A percentile compares a stretch with the other conserved stretches of the same genome.
phyloP scores from a whole-genome alignment of 2,113 vertebrate genomes.

The Excalfactoria chinensis region DNA sequence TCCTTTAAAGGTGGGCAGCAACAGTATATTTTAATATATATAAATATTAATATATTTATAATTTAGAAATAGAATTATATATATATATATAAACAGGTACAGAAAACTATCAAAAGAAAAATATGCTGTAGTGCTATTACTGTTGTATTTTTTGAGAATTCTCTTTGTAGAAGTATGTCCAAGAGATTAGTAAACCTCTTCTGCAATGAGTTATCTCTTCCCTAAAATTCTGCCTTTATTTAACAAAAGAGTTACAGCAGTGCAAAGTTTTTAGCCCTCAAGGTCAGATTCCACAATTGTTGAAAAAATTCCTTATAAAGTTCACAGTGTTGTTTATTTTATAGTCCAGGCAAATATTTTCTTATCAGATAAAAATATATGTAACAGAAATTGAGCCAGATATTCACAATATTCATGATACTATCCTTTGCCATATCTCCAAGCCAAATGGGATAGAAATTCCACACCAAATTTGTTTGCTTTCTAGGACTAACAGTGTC shows the following conservation, averaged over 20 bases:
- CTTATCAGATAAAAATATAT: neutral
- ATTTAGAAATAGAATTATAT: too few species aligned
- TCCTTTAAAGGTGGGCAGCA: neutral
- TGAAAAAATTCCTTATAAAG: conserved; percentile 2
- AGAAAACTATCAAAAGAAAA: neutral
- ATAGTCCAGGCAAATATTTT: neutral
- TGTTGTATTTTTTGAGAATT: neutral
- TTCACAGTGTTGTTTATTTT: conserved; percentile 18
- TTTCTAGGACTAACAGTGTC: neutral
- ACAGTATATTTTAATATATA: neutral
- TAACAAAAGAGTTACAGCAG: neutral
- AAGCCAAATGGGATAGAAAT: neutral
- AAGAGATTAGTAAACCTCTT: neutral
- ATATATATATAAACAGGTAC: neutral
- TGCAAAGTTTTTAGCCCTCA: conserved; percentile 8
- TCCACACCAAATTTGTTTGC: neutral
- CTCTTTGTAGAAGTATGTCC: neutral
- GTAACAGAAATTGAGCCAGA: neutral
- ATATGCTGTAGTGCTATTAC: neutral
- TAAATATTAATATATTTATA: too few species aligned
- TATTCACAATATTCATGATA: neutral
- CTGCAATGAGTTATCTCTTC: neutral
- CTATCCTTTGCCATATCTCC: neutral
- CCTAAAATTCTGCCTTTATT: neutral
- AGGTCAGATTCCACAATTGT: neutral